Conservation (phyloP, 2,797 vertebrate genomes). For the Luscinia megarhynchos region DNA sequence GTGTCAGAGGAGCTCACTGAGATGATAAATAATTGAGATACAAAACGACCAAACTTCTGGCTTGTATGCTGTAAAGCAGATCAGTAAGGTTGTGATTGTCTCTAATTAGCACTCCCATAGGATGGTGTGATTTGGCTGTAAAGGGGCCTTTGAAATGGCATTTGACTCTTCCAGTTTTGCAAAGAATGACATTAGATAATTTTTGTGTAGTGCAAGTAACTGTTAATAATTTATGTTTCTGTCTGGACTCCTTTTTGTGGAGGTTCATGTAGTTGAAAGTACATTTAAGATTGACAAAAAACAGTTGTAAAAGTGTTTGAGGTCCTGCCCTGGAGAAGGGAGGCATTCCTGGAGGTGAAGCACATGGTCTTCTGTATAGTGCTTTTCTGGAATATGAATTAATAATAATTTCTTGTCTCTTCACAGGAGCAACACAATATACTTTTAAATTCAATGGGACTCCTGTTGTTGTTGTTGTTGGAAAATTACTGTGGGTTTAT, state of each 20-base stretch:
- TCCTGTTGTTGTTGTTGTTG: neutral
- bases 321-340: neutral
- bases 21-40: neutral
- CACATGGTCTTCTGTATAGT: neutral
- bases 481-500: neutral
- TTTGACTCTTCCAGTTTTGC: neutral
- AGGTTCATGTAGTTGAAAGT: neutral
- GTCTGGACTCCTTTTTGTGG: neutral
- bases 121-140: neutral
- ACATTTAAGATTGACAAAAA: neutral
- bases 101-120: neutral
- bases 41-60: neutral
- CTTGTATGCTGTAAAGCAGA: neutral
- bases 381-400: neutral
- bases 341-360: neutral
- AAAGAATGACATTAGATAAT: neutral
- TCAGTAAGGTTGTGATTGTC: neutral
- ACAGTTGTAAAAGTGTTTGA: neutral
- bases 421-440: neutral
- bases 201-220: neutral
- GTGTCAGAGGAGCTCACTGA: neutral
- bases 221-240: neutral
- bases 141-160: neutral
- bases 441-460: neutral
- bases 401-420: neutral